Base-by-base conservation (phyloP, 2,797 vertebrate species). In the Chelmon rostratus region DNA sequence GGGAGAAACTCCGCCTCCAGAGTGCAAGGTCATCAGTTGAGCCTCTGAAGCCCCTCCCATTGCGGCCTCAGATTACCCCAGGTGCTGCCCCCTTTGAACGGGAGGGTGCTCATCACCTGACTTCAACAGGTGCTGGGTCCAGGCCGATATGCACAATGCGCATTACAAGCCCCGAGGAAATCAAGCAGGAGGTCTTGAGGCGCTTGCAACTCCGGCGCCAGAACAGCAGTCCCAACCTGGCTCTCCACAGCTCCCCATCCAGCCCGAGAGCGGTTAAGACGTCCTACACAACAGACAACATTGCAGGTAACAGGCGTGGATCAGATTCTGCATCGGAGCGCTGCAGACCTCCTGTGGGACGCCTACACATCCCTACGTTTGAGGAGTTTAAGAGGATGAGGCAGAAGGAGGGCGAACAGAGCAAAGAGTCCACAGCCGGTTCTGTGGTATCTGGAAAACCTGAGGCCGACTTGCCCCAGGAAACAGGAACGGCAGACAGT, bases 341-440 rank as follows among this genome's bases (percentile, higher is more conserved):
- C 63, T 94, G 94, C 81, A 90, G 84, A 37, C 67, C 56, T 63
- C 93, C 91, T 13, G 88, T 92, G 76, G 95, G 94, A 5, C 94
- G 93, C 15, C 86, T 97, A 8, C 95, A 97, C 70, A 97, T 98
- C 83, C 96, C 96, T 2, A 97, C 96, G 2, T 98, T 99, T 75
- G 96, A 98, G 89, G 96, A 97, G 83, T 97, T 97, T 73, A 98
- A 97, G 83, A 95, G 82, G 82, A 98, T 97, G 96, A 96, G 95
- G 76, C 95, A 95, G 79, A 93, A 92, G 88, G 93, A 95, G 85
- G 71, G 81, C 44, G 66, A 73, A 50, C 90, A 86, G 63, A 66
- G 70, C 19, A 77, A 74, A 19, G 61, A 76, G 47, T 69, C 78
- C 52, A 68, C 78, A 71, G 72, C 54, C 0, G 82, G 68, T 83